Conservation (phyloP, 2,113 vertebrate species). For the Chloropsis hardwickii region DNA sequence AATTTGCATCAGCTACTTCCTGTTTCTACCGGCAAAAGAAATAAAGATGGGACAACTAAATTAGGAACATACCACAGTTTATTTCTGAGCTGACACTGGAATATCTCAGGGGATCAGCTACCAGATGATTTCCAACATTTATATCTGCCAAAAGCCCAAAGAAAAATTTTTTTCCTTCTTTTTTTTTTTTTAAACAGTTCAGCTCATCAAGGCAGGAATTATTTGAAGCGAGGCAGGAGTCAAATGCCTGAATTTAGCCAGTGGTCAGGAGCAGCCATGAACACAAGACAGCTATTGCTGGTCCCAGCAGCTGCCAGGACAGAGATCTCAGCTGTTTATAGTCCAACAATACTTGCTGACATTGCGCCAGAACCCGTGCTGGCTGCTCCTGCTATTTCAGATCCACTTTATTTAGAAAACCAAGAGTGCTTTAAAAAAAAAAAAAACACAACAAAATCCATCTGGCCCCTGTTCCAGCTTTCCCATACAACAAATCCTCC, state of each 20-base stretch:
- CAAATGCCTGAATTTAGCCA: not conserved
- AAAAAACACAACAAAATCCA: not conserved
- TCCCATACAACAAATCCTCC: not conserved
- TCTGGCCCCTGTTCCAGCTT: not conserved
- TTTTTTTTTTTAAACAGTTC: not conserved
- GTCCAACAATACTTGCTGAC: not conserved
- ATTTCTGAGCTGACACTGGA: constrained; percentile 39
- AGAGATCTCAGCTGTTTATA: constrained; percentile 24
- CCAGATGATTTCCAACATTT: constrained; percentile 3
- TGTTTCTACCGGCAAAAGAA: constrained; percentile 11
- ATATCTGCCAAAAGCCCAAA: not conserved
- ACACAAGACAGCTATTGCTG: not conserved
- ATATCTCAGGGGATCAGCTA: constrained; percentile 35
- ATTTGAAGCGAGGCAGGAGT: not conserved
- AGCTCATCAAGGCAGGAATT: not conserved
- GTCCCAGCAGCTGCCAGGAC: constrained; percentile 33
- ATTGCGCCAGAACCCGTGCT: not conserved
- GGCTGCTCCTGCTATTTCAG: not conserved
- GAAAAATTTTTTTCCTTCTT: not conserved
- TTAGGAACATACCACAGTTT: constrained; percentile 47
- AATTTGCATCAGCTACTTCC: constrained; percentile 48
- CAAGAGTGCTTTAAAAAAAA: not conserved
- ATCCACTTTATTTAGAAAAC: not conserved
- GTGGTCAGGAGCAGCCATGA: not conserved
- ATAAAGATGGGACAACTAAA: constrained; percentile 45